Base-by-base conservation (phyloP, 2,113 vertebrate genomes). In the Phrynosoma platyrhinos region DNA sequence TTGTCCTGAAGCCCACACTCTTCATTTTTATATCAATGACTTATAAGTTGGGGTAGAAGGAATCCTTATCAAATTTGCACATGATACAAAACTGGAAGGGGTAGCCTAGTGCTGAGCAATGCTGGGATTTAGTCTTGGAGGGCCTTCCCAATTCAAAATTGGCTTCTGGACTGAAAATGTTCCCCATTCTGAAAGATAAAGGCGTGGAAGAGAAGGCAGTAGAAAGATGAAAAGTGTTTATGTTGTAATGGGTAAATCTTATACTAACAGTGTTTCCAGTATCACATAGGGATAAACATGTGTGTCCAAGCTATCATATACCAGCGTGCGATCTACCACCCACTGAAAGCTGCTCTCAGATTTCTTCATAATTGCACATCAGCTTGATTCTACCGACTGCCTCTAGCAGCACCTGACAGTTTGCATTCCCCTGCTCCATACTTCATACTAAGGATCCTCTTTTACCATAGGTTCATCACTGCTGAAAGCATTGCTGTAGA, bases 201-300 rank as follows among this genome's bases (percentile, higher is more conserved):
- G 58, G 7, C 12, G 10, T 62, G 64, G 55, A 68, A 23, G 64
- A 20, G 64, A 66, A 66, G 64, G 16, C 4, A 66, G 64, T 20
- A 7, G 12, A 16, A 23, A 21, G 64, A 25, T 2, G 18, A 25
- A 7, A 68, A 23, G 64, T 25, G 64, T 16, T 30, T 0, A 0
- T 9, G 7, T 76, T 40, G 42, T 0, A 18, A 83, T 55, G 52
- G 62, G 53, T 0, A 4, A 3, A 66, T 0, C 5, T 25, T 78
- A 0, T 0, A 1, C 9, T 30, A 72, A 13, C 77, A 42, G 0
- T 0, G 20, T 55, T 23, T 78, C 42, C 23, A 30, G 21, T 62
- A 1, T 1, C 5, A 0, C 0, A 0, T 5, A 0, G 23, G 1
- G 14, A 7, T 5, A 6, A 14, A 25, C 1, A 64, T 62, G 1